Conservation (phyloP, 2,888 invertebrate species). For the Philopedon plagiatum region DNA sequence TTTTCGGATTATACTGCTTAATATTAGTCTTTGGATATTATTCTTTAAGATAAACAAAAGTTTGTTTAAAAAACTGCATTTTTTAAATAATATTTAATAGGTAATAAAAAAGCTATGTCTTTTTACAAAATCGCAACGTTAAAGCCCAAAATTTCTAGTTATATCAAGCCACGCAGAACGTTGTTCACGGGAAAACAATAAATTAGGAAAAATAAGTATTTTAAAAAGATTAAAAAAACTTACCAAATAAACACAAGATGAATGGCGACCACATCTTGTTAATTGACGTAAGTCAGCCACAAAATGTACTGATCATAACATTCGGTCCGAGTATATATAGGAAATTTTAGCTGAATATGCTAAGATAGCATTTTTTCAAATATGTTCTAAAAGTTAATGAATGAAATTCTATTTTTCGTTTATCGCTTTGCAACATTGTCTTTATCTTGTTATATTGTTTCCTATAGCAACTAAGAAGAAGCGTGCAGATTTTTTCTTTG, state of each 20-base stretch:
- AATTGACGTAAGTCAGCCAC: neutral
- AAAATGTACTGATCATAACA: neutral
- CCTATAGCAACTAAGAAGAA: neutral
- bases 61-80: too few relatives aligned
- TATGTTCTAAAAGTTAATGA: constrained; percentile 9
- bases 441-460: neutral
- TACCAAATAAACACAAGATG: constrained; percentile 35
- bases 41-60: too few relatives aligned
- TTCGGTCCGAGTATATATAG: constrained; percentile 14
- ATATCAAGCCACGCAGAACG: too few relatives aligned
- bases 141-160: too few relatives aligned
- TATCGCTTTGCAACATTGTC: constrained; percentile 8
- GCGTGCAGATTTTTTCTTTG: neutral
- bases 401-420: constrained; percentile 22
- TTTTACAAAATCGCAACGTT: too few relatives aligned
- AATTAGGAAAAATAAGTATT: too few relatives aligned
- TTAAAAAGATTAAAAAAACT: neutral
- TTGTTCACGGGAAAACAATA: too few relatives aligned
- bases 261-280: constrained; percentile 36
- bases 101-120: too few relatives aligned
- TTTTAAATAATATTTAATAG: too few relatives aligned
- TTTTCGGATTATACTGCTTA: too few relatives aligned
- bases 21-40: too few relatives aligned
- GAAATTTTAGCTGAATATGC: constrained; percentile 33
- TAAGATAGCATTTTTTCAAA: constrained; percentile 16